phyloP scores from a whole-genome alignment of 2,888 invertebrate genomes.

The Lithodes maja region DNA sequence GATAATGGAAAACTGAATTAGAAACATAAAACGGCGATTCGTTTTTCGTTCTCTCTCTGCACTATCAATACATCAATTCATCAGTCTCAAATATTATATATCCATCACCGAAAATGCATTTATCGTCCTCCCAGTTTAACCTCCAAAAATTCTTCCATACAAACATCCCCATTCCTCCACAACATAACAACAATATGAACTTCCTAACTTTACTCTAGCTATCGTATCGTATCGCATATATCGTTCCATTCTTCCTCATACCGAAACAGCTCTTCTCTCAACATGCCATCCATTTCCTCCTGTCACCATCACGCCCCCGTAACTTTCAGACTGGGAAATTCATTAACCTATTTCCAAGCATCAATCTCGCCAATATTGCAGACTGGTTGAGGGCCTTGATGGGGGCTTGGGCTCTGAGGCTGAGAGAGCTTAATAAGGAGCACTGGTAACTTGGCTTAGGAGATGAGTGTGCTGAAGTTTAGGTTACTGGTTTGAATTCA shows the following conservation, averaged over 20 bases:
- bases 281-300: constrained; percentile 7
- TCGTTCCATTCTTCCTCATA: background rate
- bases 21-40: no score
- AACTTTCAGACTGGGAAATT: constrained; percentile 43
- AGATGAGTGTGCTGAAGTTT: no score
- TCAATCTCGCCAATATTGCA: constrained; percentile 32
- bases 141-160: no score
- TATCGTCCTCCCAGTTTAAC: background rate
- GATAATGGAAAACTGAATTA: no score
- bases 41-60: no score
- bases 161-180: background rate
- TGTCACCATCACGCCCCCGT: constrained; percentile 33
- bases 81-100: no score
- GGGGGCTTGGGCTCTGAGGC: background rate
- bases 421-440: background rate
- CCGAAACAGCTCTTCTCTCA: background rate
- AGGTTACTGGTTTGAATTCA: no score
- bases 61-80: no score
- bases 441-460: no score
- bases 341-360: constrained; percentile 43
- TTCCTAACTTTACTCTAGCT: background rate
- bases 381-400: background rate
- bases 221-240: background rate
- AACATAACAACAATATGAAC: no score
- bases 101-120: background rate